Conservation (phyloP, 2,113 vertebrate genomes). For the Thamnophis sirtalis region DNA sequence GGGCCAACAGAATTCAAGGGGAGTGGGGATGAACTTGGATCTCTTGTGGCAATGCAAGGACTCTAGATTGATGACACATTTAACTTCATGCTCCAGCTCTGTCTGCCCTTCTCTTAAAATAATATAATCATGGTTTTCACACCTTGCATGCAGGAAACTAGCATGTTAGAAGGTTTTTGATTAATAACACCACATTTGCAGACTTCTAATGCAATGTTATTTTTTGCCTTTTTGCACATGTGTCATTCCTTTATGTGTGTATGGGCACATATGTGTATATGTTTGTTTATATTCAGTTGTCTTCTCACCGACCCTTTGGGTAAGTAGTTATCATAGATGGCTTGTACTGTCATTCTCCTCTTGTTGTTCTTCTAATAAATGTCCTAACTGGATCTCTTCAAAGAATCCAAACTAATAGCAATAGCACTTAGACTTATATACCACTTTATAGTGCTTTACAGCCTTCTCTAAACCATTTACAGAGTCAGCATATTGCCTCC, state of each 20-base stretch:
- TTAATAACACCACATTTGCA: background rate
- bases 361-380: background rate
- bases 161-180: background rate
- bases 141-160: background rate
- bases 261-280: background rate
- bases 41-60: too few relatives aligned
- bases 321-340: background rate
- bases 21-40: too few relatives aligned
- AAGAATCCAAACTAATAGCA: background rate
- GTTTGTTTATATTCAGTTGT: background rate
- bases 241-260: background rate
- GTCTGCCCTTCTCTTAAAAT: background rate
- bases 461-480: too few relatives aligned
- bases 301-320: background rate
- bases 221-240: background rate
- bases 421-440: too few relatives aligned
- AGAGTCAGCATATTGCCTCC: too few relatives aligned
- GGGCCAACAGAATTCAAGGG: too few relatives aligned
- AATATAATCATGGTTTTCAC: background rate
- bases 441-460: too few relatives aligned
- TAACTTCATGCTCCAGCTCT: too few relatives aligned
- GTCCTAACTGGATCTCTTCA: background rate
- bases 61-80: too few relatives aligned
- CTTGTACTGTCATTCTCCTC: too few relatives aligned
- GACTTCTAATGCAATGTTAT: background rate